Evolutionary conservation across 2,113 vertebrate species (phyloP), one percentile per base, ranked within the genome.

Genomic region (Parus major): DNA sequence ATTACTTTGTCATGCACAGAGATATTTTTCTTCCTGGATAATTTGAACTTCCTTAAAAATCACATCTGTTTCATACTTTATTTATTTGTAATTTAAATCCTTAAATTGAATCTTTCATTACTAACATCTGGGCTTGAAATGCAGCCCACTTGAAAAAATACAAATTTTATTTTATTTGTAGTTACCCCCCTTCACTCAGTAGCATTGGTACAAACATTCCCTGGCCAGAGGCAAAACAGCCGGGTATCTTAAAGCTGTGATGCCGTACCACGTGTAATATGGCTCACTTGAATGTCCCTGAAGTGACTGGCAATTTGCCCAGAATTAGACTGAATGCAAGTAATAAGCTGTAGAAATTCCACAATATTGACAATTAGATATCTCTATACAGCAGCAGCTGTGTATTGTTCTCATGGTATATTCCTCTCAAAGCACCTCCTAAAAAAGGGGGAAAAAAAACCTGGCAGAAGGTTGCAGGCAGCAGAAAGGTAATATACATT

Each of bases 41-140:
- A 98, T 98, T 98, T 98, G 98, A 98, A 98, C 98, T 98, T 98
- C 98, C 98, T 98, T 98, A 98, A 98, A 98, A 98, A 98, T 98
- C 98, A 98, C 98, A 98, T 98, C 98, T 98, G 98, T 98, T 98
- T 98, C 98, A 98, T 98, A 98, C 98, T 98, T 98, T 98, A 98
- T 98, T 98, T 98, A 98, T 98, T 98, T 98, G 98, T 98, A 98
- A 98, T 98, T 98, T 98, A 98, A 98, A 98, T 98, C 98, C 98
- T 98, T 98, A 98, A 98, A 98, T 98, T 98, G 98, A 98, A 98
- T 98, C 98, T 98, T 98, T 98, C 98, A 98, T 98, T 98, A 98
- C 98, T 97, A 98, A 98, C 98, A 98, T 98, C 98, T 98, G 98
- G 98, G 98, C 98, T 98, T 98, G 98, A 98, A 98, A 98, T 98